phyloP scores from a whole-genome alignment of 2,113 vertebrate genomes.

The Pangasianodon gigas region DNA sequence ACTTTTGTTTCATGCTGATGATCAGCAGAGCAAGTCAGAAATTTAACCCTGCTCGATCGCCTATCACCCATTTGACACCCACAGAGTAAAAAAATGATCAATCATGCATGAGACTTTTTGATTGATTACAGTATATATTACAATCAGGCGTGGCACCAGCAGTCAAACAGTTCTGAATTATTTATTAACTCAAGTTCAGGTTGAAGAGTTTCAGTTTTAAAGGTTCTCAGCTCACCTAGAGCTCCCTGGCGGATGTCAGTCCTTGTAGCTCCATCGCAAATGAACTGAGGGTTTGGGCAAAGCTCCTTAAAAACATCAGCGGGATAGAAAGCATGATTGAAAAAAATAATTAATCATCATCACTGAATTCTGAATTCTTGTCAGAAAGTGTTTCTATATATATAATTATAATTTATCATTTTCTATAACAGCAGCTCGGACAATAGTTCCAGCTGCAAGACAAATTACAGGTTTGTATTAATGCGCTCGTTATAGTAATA shows the following conservation, averaged over 20 bases:
- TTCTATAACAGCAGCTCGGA: neutral
- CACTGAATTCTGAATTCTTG: neutral
- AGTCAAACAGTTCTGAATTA: neutral
- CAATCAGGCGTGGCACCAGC: neutral
- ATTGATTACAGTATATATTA: constrained; percentile 9
- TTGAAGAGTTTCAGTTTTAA: neutral
- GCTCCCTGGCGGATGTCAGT: constrained; percentile 42
- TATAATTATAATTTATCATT: neutral
- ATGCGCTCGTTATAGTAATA: neutral
- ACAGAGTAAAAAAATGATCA: neutral
- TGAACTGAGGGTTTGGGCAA: constrained; percentile 39
- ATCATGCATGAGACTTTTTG: constrained; percentile 24
- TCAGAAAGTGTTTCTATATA: neutral
- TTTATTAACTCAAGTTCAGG: neutral
- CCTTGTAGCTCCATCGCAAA: constrained; percentile 23
- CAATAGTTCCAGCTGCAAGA: neutral
- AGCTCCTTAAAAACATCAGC: constrained; percentile 26
- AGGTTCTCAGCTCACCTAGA: neutral
- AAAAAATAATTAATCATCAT: neutral
- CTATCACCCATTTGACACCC: neutral
- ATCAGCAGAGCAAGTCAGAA: neutral
- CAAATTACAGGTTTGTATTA: neutral
- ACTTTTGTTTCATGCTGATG: neutral
- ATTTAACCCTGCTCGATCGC: neutral
- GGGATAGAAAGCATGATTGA: neutral